These are phyloP conservation scores for Orthosia gracilis DNA, from an alignment of 2,888 invertebrate species.

Conservation along the genomic window DNA sequence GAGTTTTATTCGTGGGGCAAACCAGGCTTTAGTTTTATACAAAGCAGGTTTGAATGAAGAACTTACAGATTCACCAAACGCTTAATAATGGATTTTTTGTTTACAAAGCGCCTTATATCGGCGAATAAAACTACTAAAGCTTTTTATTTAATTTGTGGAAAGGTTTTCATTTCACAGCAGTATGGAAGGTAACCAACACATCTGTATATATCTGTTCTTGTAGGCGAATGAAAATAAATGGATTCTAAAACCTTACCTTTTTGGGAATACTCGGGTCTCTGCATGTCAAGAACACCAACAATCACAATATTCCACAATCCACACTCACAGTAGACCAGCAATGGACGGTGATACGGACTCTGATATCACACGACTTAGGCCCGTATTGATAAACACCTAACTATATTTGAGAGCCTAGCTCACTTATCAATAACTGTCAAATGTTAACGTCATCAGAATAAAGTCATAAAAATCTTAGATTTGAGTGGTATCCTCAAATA, in stretches of 20 bases:
- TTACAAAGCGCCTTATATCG: neutral
- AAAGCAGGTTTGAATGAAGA: neutral
- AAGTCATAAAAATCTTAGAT: conserved; percentile 11
- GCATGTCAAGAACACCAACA: conserved; percentile 16
- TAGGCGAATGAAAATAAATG: neutral
- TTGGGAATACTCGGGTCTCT: conserved; percentile 1
- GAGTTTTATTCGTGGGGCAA: conserved; percentile 9
- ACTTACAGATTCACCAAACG: neutral
- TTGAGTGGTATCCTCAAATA: neutral
- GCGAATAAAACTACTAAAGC: neutral
- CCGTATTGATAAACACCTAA: conserved; percentile 37
- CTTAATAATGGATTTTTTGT: neutral
- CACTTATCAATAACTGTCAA: conserved; percentile 35
- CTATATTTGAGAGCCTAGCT: conserved; percentile 19
- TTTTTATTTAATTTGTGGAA: neutral
- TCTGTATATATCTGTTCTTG: neutral
- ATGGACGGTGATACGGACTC: conserved; percentile 12
- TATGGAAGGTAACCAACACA: neutral
- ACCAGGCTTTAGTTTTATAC: neutral
- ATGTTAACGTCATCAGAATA: conserved; percentile 27
- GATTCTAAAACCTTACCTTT: conserved; percentile 31
- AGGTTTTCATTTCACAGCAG: neutral
- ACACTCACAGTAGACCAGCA: conserved; percentile 25
- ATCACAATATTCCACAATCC: conserved; percentile 12
- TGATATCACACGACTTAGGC: conserved; percentile 26